Conservation (phyloP, 1,140 invertebrate species). For the Trissolcus basalis region DNA sequence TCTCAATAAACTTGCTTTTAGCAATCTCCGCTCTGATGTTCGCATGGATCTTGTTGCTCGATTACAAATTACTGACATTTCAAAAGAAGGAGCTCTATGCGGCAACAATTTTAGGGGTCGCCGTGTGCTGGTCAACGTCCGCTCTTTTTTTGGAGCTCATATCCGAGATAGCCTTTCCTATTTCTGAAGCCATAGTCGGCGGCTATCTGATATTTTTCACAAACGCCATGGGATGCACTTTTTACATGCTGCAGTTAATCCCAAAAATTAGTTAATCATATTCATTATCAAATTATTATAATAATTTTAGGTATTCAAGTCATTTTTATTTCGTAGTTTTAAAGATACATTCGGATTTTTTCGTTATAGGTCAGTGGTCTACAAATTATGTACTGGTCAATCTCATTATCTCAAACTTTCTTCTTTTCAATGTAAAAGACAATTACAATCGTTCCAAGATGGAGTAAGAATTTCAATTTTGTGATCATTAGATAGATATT, state of each 20-base stretch:
- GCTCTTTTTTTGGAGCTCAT: slow-evolving; percentile 76
- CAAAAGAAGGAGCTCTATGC: slow-evolving; percentile 61
- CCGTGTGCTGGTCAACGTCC: slow-evolving; percentile 72
- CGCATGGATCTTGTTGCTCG: slow-evolving; percentile 67
- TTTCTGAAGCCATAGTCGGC: slow-evolving; percentile 75
- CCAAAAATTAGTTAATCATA: slow-evolving; percentile 63
- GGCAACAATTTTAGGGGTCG: slow-evolving; percentile 68
- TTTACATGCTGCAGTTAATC: slow-evolving; percentile 71
- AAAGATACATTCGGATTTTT: neutral
- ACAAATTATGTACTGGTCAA: slow-evolving; percentile 13
- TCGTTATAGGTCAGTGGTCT: slow-evolving; percentile 28
- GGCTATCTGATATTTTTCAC: slow-evolving; percentile 73
- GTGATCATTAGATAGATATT: no score
- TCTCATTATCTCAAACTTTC: slow-evolving; percentile 7
- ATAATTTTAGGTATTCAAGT: no score
- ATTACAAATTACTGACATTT: slow-evolving; percentile 61
- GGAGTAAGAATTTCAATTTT: slow-evolving; percentile 11
- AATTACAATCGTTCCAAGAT: slow-evolving; percentile 25
- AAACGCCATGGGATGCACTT: slow-evolving; percentile 71
- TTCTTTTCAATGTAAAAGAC: slow-evolving; percentile 17
- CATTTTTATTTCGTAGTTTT: slow-evolving; percentile 5
- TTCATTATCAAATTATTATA: slow-evolving; percentile 7
- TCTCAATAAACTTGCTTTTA: slow-evolving; percentile 52
- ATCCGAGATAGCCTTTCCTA: slow-evolving; percentile 76
- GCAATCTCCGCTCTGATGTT: slow-evolving; percentile 66